A percentile compares a stretch with the other conserved stretches of the same genome.
Conservation (phyloP, 2,797 vertebrate species). For the Poecilia gillii region DNA sequence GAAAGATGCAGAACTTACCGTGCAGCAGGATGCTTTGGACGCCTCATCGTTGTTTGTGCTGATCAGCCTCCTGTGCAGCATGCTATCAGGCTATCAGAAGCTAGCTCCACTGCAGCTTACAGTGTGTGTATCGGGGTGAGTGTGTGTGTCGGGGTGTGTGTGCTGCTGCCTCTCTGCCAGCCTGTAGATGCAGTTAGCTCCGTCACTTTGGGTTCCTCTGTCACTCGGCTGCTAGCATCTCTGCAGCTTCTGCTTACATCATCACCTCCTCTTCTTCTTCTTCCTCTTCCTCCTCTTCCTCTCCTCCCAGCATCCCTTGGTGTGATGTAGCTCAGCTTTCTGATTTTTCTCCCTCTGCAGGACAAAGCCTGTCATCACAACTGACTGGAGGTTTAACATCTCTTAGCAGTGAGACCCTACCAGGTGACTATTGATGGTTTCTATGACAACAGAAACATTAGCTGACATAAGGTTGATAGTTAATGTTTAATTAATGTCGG, state of each 20-base stretch:
- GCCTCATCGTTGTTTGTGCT: slow-evolving; percentile 42
- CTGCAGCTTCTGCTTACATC: slow-evolving; percentile 63
- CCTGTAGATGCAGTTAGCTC: slow-evolving; percentile 18
- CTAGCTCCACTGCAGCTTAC: slow-evolving; percentile 45
- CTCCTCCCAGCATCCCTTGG: slow-evolving; percentile 58
- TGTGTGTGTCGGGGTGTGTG: slow-evolving; percentile 7
- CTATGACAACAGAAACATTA: neutral
- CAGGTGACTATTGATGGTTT: neutral
- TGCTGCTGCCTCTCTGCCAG: slow-evolving; percentile 8
- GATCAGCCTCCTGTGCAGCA: slow-evolving; percentile 39
- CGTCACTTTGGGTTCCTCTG: slow-evolving; percentile 36
- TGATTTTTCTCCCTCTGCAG: slow-evolving; percentile 55
- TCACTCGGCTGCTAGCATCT: slow-evolving; percentile 62
- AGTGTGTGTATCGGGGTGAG: slow-evolving; percentile 4
- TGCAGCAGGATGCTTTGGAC: slow-evolving; percentile 44
- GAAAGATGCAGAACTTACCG: slow-evolving; percentile 54
- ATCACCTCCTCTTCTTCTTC: slow-evolving; percentile 46
- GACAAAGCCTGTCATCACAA: neutral
- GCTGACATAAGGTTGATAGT: neutral
- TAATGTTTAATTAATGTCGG: neutral
- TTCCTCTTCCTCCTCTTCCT: slow-evolving; percentile 12
- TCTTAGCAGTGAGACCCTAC: neutral
- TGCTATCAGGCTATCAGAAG: slow-evolving; percentile 50
- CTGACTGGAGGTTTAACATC: neutral
- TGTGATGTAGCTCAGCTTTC: slow-evolving; percentile 8